Percentiles rank a stretch among this genome's conserved stretches.
These are phyloP conservation scores for Leptatherina wallacei DNA, from an alignment of 2,797 vertebrate species.

Conservation along the genomic window DNA sequence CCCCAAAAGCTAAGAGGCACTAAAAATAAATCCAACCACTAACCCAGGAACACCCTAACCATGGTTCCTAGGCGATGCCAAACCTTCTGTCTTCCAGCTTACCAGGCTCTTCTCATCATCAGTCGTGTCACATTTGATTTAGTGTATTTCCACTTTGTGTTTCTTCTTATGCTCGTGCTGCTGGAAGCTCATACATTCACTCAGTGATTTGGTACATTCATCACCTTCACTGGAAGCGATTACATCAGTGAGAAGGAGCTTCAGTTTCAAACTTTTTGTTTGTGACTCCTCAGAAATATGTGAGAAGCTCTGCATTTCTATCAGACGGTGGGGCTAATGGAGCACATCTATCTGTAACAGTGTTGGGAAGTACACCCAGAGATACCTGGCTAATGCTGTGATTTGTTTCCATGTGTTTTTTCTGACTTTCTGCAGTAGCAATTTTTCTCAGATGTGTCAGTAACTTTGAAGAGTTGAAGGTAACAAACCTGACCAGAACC, in stretches of 20 bases:
- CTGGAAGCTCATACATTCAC: slow-evolving; percentile 67
- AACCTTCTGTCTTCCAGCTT: background rate
- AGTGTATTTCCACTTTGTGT: background rate
- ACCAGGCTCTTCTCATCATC: background rate
- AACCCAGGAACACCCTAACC: slow-evolving; percentile 5
- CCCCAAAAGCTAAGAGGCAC: slow-evolving; percentile 42
- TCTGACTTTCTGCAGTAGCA: slow-evolving; percentile 16
- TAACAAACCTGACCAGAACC: slow-evolving; percentile 57
- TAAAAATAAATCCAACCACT: slow-evolving; percentile 30
- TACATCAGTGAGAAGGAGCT: slow-evolving; percentile 26
- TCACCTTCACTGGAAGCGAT: slow-evolving; percentile 47
- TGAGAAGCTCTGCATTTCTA: slow-evolving; percentile 32
- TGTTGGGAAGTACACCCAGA: background rate
- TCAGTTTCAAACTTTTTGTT: slow-evolving; percentile 23
- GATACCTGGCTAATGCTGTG: slow-evolving; percentile 13
- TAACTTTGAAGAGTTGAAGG: slow-evolving; percentile 11
- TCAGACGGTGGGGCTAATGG: slow-evolving; percentile 6
- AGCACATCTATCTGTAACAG: background rate
- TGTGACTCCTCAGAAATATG: slow-evolving; percentile 33
- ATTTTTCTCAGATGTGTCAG: slow-evolving; percentile 16
- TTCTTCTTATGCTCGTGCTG: slow-evolving; percentile 1
- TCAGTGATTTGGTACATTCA: slow-evolving; percentile 72
- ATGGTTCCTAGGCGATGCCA: background rate
- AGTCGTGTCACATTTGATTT: background rate
- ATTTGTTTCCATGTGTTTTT: slow-evolving; percentile 20